phyloP scores from a whole-genome alignment of 53 echinoderm and acorn worm genomes.

The Holothuria leucospilota region DNA sequence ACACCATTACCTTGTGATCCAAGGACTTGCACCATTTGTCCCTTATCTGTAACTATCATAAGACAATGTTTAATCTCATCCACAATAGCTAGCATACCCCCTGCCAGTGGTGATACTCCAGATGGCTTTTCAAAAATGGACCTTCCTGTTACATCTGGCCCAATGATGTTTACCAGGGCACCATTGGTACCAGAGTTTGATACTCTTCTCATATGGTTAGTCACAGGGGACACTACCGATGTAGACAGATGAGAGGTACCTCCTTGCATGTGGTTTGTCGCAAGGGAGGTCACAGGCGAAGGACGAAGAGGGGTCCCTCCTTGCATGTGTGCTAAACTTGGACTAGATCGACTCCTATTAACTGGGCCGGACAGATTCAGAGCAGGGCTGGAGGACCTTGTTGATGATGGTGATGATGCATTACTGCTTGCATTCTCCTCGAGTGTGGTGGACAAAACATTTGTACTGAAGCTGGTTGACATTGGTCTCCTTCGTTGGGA shows the following conservation, averaged over 20 bases:
- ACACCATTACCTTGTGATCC: conserved; percentile 79
- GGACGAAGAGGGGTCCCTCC: too few species aligned
- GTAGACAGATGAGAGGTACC: too few species aligned
- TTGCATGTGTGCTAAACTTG: conserved; percentile 1
- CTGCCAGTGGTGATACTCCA: conserved; percentile 75
- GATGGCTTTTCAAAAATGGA: conserved; percentile 84
- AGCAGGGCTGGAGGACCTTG: conserved; percentile 26
- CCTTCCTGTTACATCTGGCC: conserved; percentile 40
- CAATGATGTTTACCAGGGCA: conserved; percentile 10
- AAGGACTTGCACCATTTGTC: conserved; percentile 71
- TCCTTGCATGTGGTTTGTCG: too few species aligned
- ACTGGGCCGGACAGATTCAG: background rate
- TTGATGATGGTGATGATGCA: conserved; percentile 14
- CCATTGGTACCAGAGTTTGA: too few species aligned
- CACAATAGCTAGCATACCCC: conserved; percentile 78
- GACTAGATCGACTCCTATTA: conserved; percentile 39
- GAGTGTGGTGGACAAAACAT: background rate
- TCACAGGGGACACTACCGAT: too few species aligned
- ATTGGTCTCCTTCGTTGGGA: conserved; percentile 27
- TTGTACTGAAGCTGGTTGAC: conserved; percentile 35
- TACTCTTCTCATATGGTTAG: too few species aligned
- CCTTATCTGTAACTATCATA: conserved; percentile 79
- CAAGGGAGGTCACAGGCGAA: too few species aligned
- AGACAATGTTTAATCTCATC: conserved; percentile 89
- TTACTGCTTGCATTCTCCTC: conserved; percentile 30